Evolutionary conservation across 2,113 vertebrate genomes (phyloP).

Genomic region (Leptobrachium leishanense): DNA sequence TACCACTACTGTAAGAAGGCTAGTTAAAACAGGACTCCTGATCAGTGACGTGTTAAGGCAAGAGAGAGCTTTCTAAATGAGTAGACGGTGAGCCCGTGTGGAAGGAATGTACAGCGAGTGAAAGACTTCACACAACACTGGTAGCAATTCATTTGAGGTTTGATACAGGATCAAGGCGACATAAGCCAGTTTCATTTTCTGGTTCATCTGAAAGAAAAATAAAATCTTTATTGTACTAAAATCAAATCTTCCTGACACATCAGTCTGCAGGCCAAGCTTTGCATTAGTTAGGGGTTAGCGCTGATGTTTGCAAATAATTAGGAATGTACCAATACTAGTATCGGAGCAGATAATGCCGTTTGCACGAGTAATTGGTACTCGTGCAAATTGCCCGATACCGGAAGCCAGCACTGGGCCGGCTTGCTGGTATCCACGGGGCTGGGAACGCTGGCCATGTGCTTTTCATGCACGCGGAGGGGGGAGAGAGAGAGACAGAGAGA

Average conservation of each 20-base stretch:
- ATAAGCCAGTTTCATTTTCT: slow-evolving; percentile 50
- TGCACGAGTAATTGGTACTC: no score
- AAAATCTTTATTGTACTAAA: background rate
- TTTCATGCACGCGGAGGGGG: no score
- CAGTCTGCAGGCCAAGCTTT: background rate
- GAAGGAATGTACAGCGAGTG: slow-evolving; percentile 43
- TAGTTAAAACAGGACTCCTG: background rate
- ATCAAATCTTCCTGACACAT: background rate
- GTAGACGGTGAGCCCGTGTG: slow-evolving; percentile 44
- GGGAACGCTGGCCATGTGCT: no score
- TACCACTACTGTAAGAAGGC: background rate
- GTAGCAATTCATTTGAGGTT: slow-evolving; percentile 61
- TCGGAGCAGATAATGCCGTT: no score
- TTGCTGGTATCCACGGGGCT: no score
- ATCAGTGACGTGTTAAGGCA: slow-evolving; percentile 3
- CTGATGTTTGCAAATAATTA: no score
- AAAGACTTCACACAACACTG: slow-evolving; percentile 49
- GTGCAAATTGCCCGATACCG: no score
- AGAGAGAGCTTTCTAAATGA: slow-evolving; percentile 43
- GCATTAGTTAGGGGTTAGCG: no score
- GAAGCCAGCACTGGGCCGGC: no score
- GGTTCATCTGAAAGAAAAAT: slow-evolving; percentile 11
- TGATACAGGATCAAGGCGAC: slow-evolving; percentile 39
- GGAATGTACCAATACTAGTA: no score
- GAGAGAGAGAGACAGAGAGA: no score